Percentiles rank a stretch among this genome's conserved stretches.
Evolutionary conservation across 2,113 vertebrate species (phyloP).

Genomic region (Bubo blakistoni): DNA sequence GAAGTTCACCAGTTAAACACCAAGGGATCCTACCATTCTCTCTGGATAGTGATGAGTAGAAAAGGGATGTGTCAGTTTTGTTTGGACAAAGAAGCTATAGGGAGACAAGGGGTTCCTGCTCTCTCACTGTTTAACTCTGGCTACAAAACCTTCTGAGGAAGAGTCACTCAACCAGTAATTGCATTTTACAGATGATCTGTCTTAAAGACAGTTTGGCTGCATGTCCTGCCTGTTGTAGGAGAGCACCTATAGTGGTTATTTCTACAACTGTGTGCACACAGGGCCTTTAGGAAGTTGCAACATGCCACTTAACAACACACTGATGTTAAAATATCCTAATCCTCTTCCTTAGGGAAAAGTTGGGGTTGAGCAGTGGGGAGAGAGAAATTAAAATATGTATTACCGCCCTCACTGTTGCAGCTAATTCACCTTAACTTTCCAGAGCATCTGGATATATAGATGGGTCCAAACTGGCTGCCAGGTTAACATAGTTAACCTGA

Average conservation of each 20-base stretch:
- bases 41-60: neutral
- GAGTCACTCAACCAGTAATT: neutral
- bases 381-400: neutral
- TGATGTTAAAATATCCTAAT: neutral
- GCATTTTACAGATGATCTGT: neutral
- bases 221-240: neutral
- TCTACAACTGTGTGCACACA: neutral
- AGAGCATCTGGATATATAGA: neutral
- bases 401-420: neutral
- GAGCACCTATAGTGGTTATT: neutral
- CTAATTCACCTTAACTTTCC: neutral
- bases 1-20: neutral
- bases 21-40: neutral
- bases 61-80: neutral
- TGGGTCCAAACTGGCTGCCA: neutral
- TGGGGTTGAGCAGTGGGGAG: neutral
- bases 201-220: neutral
- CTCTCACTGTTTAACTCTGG: neutral
- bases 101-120: neutral
- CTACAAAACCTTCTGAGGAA: neutral
- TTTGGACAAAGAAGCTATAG: neutral
- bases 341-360: neutral
- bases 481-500: neutral
- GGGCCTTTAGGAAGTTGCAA: neutral
- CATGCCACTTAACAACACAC: too few species aligned